phyloP scores from a whole-genome alignment of 2,797 vertebrate species.

The Gallinago nigripennis region DNA sequence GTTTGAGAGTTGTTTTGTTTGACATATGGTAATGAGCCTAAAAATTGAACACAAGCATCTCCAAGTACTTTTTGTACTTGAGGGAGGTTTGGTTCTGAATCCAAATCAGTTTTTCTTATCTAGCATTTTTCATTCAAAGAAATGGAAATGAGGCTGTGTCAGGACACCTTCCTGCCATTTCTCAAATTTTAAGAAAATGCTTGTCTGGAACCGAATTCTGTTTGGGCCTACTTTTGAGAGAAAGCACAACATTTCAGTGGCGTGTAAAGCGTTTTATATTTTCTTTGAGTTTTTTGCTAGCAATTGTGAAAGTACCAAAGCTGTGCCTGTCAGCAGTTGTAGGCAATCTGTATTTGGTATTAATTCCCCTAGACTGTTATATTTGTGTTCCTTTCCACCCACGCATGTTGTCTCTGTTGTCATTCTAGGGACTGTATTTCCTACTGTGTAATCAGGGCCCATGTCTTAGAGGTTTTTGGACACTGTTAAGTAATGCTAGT shows the following conservation, averaged over 20 bases:
- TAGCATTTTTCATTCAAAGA: neutral
- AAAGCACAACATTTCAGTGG: neutral
- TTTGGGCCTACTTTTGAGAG: neutral
- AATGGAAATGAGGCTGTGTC: neutral
- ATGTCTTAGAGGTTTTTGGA: neutral
- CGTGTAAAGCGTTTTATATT: neutral
- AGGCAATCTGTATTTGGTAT: neutral
- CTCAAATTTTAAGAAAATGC: neutral
- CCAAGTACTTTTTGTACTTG: neutral
- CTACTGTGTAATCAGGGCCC: neutral
- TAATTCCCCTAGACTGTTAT: neutral
- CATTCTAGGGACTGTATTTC: neutral
- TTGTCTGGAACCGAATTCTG: neutral
- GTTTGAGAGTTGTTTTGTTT: neutral
- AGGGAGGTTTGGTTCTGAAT: neutral
- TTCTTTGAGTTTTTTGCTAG: neutral
- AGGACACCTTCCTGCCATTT: neutral
- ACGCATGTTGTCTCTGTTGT: accelerated
- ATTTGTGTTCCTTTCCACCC: neutral
- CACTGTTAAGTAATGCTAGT: neutral
- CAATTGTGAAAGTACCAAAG: neutral
- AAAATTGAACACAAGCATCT: neutral
- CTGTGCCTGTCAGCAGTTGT: neutral
- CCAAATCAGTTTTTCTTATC: neutral
- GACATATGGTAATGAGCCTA: neutral